Evolutionary conservation across 2,113 vertebrate genomes (phyloP).

Genomic region (Podarcis raffonei): DNA sequence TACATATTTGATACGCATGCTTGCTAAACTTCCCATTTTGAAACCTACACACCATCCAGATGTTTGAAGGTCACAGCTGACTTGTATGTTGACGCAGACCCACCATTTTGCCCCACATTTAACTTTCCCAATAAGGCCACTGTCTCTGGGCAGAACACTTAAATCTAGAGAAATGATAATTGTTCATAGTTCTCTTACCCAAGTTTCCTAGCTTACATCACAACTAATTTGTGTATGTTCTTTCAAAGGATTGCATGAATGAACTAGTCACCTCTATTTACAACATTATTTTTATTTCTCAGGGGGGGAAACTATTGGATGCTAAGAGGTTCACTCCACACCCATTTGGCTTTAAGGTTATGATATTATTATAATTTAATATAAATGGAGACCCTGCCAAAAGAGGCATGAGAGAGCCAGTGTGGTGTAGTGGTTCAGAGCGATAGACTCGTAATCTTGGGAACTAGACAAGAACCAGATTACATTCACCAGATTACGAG

Average conservation of each 20-base stretch:
- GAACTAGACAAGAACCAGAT: too few relatives aligned
- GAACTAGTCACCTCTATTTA: conserved; percentile 48
- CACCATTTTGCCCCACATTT: background rate
- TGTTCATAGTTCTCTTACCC: conserved; percentile 31
- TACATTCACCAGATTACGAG: too few relatives aligned
- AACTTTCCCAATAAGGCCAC: background rate
- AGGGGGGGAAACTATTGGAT: background rate
- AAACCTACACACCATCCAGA: background rate
- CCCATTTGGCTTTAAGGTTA: background rate
- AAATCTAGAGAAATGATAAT: conserved; percentile 11
- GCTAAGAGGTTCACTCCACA: background rate
- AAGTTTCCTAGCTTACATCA: conserved; percentile 46
- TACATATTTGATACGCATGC: background rate
- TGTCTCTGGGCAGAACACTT: background rate
- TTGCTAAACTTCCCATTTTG: background rate
- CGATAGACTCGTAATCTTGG: too few relatives aligned
- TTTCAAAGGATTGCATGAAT: conserved; percentile 45
- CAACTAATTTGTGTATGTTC: conserved; percentile 54
- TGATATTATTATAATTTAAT: background rate
- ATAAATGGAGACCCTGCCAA: background rate
- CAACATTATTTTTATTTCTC: conserved; percentile 39
- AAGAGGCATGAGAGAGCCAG: background rate
- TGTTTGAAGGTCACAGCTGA: background rate
- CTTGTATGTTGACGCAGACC: conserved; percentile 7
- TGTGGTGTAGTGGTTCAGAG: too few relatives aligned